Conservation (phyloP, 2,113 vertebrate genomes). For the Microcebus jonahi region DNA sequence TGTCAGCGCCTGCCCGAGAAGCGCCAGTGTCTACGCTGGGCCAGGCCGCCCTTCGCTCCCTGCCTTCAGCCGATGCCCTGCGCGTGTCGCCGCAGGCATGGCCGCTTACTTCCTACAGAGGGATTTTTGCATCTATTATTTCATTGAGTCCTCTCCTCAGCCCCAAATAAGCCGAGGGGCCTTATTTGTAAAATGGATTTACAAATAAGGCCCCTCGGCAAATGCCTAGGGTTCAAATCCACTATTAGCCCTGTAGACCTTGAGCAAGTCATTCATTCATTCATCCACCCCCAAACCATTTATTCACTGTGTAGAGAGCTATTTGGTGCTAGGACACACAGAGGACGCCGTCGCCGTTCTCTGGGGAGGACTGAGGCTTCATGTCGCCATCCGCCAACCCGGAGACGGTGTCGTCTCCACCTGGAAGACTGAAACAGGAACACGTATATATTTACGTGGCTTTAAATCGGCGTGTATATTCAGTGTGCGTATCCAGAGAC, state of each 20-base stretch:
- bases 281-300: neutral
- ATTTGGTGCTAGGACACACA: neutral
- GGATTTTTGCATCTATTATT: neutral
- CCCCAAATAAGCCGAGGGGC: no score
- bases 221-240: neutral
- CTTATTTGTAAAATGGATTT: no score
- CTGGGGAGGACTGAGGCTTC: neutral
- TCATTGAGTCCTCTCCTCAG: neutral
- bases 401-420: neutral
- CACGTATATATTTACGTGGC: neutral
- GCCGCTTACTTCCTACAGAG: neutral
- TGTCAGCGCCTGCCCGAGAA: neutral
- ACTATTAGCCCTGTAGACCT: neutral
- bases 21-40: neutral
- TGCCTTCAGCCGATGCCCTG: accelerated
- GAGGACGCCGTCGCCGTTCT: neutral
- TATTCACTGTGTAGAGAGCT: neutral
- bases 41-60: neutral
- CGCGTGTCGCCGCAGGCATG: neutral
- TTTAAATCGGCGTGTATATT: neutral
- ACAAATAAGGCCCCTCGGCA: neutral
- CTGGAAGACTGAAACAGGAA: neutral
- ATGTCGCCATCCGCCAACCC: neutral
- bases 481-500: neutral
- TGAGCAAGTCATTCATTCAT: neutral